These are phyloP conservation scores for Cuculus canorus DNA, from an alignment of 2,797 vertebrate genomes.

Conservation along the genomic window DNA sequence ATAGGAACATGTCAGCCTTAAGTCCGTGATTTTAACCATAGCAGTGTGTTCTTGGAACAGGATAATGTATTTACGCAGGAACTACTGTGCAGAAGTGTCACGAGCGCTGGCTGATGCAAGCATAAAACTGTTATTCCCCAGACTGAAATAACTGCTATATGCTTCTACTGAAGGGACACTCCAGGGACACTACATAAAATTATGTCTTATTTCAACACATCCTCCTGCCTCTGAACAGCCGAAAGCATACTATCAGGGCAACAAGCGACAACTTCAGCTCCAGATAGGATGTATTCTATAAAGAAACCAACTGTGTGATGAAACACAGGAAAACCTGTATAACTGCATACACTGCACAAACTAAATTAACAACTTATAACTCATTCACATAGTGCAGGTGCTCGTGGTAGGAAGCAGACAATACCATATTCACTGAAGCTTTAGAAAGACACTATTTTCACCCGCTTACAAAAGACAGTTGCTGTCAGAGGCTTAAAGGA, in stretches of 20 bases:
- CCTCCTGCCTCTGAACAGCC: not conserved
- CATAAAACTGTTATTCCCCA: not conserved
- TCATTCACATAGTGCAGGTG: not conserved
- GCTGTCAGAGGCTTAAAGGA: not conserved
- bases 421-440: not conserved
- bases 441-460: not conserved
- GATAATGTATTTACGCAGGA: not conserved
- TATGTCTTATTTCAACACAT: not conserved
- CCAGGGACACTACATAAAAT: not conserved
- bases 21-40: not conserved
- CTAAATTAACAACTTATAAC: conserved; percentile 31
- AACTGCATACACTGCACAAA: not conserved
- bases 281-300: not conserved
- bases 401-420: not conserved
- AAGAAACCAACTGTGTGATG: conserved; percentile 4
- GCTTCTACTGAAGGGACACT: not conserved
- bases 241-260: not conserved
- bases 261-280: not conserved
- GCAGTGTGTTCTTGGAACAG: not conserved
- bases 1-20: not conserved
- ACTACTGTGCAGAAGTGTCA: not conserved
- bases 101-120: not conserved
- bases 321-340: conserved; percentile 33
- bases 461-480: not conserved
- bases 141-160: not conserved